Conservation (phyloP, 2,113 vertebrate genomes). For the Ramphastos sulfuratus region DNA sequence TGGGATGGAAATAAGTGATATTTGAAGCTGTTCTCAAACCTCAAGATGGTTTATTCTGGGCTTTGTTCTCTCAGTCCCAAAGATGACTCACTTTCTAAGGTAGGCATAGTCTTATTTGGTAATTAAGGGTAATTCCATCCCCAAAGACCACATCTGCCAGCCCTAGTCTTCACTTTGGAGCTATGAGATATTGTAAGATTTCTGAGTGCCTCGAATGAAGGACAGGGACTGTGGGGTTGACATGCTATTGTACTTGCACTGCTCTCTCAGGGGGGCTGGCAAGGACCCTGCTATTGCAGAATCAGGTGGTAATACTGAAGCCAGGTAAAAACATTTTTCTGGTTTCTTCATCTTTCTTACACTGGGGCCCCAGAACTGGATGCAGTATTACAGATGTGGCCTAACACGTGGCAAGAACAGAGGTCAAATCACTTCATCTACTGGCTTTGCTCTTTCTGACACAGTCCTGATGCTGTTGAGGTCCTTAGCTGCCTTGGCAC, state of each 20-base stretch:
- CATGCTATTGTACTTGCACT: neutral
- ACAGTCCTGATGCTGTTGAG: neutral
- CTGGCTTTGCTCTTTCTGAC: too few species aligned
- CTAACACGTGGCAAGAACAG: neutral
- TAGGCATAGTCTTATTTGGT: neutral
- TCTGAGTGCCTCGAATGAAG: neutral
- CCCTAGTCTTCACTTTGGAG: neutral
- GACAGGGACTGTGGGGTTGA: neutral
- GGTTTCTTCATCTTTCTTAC: neutral
- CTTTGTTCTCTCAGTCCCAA: neutral
- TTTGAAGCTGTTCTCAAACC: constrained; percentile 8
- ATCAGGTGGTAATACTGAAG: neutral
- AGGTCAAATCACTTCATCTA: neutral
- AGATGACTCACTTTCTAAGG: neutral
- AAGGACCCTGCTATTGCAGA: neutral
- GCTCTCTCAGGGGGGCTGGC: neutral
- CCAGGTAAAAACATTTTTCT: neutral
- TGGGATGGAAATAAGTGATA: neutral
- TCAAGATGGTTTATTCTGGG: neutral
- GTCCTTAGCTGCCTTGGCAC: neutral
- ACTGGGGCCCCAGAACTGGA: neutral
- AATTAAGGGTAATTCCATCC: neutral
- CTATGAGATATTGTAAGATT: neutral
- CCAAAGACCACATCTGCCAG: neutral
- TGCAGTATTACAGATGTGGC: neutral